Percentiles rank a stretch among this genome's conserved stretches.
phyloP scores from a whole-genome alignment of 2,888 invertebrate species.

The Pachymerium ferrugineum region DNA sequence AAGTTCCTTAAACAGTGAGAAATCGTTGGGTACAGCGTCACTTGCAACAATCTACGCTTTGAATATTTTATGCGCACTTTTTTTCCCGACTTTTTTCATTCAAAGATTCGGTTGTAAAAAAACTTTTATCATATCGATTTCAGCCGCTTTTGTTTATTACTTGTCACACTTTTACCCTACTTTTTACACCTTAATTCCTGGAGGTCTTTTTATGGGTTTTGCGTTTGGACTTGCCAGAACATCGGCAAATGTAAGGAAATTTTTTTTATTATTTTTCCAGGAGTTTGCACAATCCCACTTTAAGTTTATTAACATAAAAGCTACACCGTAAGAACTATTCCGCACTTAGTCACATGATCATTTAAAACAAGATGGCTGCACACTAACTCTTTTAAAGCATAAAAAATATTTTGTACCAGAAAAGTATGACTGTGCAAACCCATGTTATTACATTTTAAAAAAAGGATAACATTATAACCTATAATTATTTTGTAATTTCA shows the following conservation, averaged over 20 bases:
- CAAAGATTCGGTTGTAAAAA: constrained; percentile 91
- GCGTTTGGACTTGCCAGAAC: constrained; percentile 63
- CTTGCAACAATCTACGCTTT: constrained; percentile 87
- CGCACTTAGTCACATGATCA: no score
- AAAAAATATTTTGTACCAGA: no score
- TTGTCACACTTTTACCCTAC: constrained; percentile 86
- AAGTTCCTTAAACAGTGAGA: constrained; percentile 82
- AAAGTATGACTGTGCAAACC: no score
- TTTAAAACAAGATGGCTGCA: no score
- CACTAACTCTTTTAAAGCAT: no score
- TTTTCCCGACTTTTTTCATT: constrained; percentile 87
- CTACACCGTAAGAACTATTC: no score
- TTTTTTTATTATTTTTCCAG: not conserved
- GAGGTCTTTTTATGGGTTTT: constrained; percentile 83
- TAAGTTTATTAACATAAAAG: no score
- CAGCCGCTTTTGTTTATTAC: constrained; percentile 90
- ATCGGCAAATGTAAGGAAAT: constrained; percentile 37
- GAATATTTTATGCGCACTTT: constrained; percentile 88
- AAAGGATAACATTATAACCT: no score
- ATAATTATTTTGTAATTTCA: no score
- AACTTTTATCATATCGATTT: constrained; percentile 73
- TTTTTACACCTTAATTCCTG: constrained; percentile 70
- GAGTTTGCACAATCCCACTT: no score
- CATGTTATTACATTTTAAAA: no score
- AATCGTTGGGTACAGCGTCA: constrained; percentile 83